Conservation (phyloP, 1,140 invertebrate genomes). For the Pseudomyrmex dendroicus region DNA sequence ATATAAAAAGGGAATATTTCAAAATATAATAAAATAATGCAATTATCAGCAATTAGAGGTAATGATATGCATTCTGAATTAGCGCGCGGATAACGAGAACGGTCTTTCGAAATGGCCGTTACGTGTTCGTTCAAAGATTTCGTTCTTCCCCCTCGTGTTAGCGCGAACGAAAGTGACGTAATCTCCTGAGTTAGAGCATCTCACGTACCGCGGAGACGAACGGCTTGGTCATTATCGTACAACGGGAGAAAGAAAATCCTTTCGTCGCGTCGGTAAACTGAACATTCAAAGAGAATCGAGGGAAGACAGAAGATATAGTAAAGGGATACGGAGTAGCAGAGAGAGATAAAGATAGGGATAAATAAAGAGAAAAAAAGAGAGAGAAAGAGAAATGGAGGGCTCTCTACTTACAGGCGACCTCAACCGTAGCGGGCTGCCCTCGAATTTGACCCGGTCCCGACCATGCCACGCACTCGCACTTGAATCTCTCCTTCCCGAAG, state of each 20-base stretch:
- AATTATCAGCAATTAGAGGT: not conserved
- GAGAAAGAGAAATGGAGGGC: constrained; percentile 32
- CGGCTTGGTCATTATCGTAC: constrained; percentile 48
- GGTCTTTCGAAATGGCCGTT: not conserved
- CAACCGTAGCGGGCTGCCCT: constrained; percentile 92
- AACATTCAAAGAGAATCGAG: constrained; percentile 50
- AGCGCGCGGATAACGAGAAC: not conserved
- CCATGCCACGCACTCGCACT: constrained; percentile 96
- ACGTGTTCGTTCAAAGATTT: constrained; percentile 1
- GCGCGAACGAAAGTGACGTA: constrained; percentile 43
- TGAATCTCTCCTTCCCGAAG: constrained; percentile 94
- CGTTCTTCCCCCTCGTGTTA: constrained; percentile 9
- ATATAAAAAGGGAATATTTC: not conserved
- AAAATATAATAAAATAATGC: constrained; percentile 1
- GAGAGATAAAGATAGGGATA: not conserved
- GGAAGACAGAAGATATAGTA: not conserved
- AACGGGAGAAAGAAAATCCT: constrained; percentile 46
- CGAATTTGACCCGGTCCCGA: constrained; percentile 89
- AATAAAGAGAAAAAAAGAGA: not conserved
- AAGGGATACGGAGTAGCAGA: not conserved
- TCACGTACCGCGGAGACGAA: constrained; percentile 39
- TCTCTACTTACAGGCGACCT: constrained; percentile 94
- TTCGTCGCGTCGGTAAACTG: constrained; percentile 44
- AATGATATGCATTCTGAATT: constrained; percentile 8
- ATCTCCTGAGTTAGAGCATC: constrained; percentile 36